A percentile compares a stretch with the other conserved stretches of the same genome.
Conservation (phyloP, 2,888 invertebrate genomes). For the Psylliodes chrysocephalus region DNA sequence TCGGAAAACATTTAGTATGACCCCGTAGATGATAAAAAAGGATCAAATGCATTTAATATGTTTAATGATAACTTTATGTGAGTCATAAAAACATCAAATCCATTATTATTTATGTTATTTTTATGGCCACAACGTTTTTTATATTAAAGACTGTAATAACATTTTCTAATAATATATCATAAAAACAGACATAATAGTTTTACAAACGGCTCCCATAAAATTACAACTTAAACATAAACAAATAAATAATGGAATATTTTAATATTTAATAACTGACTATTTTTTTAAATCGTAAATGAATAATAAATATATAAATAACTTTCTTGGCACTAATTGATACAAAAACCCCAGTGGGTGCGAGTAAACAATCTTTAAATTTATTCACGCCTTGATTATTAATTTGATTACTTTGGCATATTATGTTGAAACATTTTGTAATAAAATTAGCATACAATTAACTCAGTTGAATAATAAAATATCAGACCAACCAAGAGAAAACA, state of each 20-base stretch:
- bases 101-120: conserved; percentile 3
- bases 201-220: conserved; percentile 1
- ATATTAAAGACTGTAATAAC: conserved; percentile 1
- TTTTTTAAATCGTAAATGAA: conserved; percentile 1
- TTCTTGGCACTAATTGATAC: conserved; percentile 4
- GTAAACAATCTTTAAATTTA: conserved; percentile 13
- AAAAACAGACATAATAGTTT: conserved; percentile 8
- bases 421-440: neutral
- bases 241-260: conserved; percentile 13
- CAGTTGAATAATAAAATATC: no score
- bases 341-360: conserved; percentile 11
- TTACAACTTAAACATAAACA: neutral
- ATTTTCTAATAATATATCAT: conserved; percentile 11
- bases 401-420: neutral
- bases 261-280: conserved; percentile 7
- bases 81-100: neutral
- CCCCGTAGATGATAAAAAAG: no score
- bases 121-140: conserved; percentile 6
- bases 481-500: no score
- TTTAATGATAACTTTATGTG: no score
- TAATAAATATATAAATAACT: conserved; percentile 9
- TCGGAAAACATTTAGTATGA: no score
- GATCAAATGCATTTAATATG: no score
- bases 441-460: conserved; percentile 10
- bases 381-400: conserved; percentile 11